phyloP scores from a whole-genome alignment of 53 echinoderm and acorn worm genomes.

The Echinarachnius parma region DNA sequence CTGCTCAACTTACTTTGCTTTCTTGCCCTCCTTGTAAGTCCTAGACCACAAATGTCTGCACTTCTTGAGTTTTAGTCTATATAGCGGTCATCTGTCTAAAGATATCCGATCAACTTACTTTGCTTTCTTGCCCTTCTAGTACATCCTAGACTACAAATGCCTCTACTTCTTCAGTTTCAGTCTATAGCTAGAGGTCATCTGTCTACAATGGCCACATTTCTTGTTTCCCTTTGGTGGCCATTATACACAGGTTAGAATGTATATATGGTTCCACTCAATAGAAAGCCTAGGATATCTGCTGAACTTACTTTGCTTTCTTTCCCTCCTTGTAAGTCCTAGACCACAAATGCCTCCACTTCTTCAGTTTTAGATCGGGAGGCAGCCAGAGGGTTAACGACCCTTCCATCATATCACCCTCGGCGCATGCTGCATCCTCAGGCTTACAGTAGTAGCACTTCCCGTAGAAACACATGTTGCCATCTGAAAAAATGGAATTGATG shows the following conservation, averaged over 20 bases:
- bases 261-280: too few relatives aligned
- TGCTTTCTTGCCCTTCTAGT: too few relatives aligned
- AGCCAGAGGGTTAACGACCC: conserved; percentile 96
- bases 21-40: conserved; percentile 74
- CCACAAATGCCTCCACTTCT: conserved; percentile 87
- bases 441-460: conserved; percentile 96
- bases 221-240: too few relatives aligned
- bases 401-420: conserved; percentile 80
- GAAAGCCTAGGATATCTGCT: too few relatives aligned
- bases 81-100: too few relatives aligned
- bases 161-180: too few relatives aligned
- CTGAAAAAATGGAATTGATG: too few relatives aligned
- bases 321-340: conserved; percentile 78
- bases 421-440: conserved; percentile 81
- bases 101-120: too few relatives aligned
- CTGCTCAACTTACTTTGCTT: conserved; percentile 95
- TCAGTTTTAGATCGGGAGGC: conserved; percentile 61
- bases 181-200: too few relatives aligned
- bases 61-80: conserved; percentile 57
- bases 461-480: conserved; percentile 86
- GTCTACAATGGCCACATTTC: too few relatives aligned
- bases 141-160: too few relatives aligned
- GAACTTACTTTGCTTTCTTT: conserved; percentile 88
- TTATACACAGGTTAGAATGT: too few relatives aligned
- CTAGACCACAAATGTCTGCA: conserved; percentile 91